Evolutionary conservation across 2,888 invertebrate genomes (phyloP), one percentile per base, ranked within the genome.

Genomic region (Coenonympha arcania): DNA sequence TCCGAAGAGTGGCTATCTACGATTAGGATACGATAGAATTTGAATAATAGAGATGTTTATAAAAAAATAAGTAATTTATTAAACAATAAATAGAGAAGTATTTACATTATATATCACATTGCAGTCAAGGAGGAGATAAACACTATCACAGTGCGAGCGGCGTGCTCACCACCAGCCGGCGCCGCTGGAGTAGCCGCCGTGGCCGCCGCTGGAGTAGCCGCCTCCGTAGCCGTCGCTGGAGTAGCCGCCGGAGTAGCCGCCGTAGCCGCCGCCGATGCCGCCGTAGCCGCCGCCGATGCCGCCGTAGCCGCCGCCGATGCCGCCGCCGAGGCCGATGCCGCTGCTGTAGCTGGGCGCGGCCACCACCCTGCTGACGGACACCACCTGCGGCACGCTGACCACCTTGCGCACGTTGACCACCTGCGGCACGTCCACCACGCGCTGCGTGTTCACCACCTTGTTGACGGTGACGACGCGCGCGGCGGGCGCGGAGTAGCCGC

Each of bases 361-460:
- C 45, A 79, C 71, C 39, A 75, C 68, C 55, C 67, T 63, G 61
- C 78, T 79, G 48, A 77, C 74, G 45, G 76, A 66, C 58, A 76
- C 68, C 54, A 73, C 73, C 61, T 71, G 68, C 13, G 71, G 74
- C 51, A 71, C 71, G 42, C 69, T 65, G 55, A 79, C 68, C 19
- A 72, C 62, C 54, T 72, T 76, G 53, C 64, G 71, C 9, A 73
- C 71, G 28, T 61, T 59, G 33, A 74, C 63, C 6, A 71, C 68
- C 52, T 72, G 68, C 5, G 75, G 73, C 18, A 68, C 68, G 36
- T 61, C 59, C 30, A 71, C 65, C 18, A 69, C 65, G 49, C 62
- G 65, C 18, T 62, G 63, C 1, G 71, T 66, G 55, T 63, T 65
- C 41, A 76, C 71, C 1, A 76, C 68, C 52, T 69, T 74, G 50